Evolutionary conservation across 2,888 invertebrate genomes (phyloP).

Genomic region (Mayetiola destructor): DNA sequence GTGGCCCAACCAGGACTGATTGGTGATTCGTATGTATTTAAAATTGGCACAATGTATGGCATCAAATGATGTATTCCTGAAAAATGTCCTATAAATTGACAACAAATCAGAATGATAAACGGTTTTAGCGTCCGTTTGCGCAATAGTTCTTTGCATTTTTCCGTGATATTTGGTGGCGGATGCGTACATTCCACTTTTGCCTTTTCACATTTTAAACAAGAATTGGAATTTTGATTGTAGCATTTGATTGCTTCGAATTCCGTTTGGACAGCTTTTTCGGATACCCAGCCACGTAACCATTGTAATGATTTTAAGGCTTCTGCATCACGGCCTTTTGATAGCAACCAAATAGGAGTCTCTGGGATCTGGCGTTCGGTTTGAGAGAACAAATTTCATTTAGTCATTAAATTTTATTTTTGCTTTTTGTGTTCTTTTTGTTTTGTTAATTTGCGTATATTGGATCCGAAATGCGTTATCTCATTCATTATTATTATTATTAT

Average conservation of each 20-base stretch:
- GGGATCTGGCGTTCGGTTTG: conserved; percentile 37
- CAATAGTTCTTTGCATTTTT: conserved; percentile 30
- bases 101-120: conserved; percentile 38
- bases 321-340: conserved; percentile 40
- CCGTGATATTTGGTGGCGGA: conserved; percentile 25
- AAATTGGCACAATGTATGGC: conserved; percentile 42
- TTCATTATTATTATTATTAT: too few relatives aligned
- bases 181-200: conserved; percentile 21
- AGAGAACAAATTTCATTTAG: background rate
- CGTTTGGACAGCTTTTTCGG: conserved; percentile 20
- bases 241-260: conserved; percentile 21
- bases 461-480: too few relatives aligned
- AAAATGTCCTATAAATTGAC: conserved; percentile 40
- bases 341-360: conserved; percentile 45
- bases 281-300: conserved; percentile 37
- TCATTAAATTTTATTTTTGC: background rate
- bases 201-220: conserved; percentile 20
- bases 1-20: conserved; percentile 35
- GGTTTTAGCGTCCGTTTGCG: conserved; percentile 41
- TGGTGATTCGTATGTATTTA: conserved; percentile 30
- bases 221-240: conserved; percentile 19
- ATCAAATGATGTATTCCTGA: conserved; percentile 38
- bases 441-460: too few relatives aligned
- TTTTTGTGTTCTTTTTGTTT: too few relatives aligned
- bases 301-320: conserved; percentile 41